A percentile compares a stretch with the other conserved stretches of the same genome.
Conservation (phyloP, 2,113 vertebrate species). For the Varanus salvator region DNA sequence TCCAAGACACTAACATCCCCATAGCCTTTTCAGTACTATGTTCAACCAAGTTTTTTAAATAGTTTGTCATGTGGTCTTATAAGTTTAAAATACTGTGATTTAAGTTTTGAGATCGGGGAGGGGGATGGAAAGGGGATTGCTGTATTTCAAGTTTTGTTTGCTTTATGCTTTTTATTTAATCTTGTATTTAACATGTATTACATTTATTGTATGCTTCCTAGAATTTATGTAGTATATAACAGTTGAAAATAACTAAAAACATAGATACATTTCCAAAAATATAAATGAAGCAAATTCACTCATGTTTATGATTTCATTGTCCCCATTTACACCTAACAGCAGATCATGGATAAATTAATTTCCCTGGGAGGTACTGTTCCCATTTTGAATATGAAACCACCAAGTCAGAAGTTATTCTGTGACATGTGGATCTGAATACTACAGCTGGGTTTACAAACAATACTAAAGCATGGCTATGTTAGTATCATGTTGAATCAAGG, state of each 20-base stretch:
- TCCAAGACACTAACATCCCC: background rate
- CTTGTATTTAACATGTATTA: no score
- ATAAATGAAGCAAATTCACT: background rate
- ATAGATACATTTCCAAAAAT: background rate
- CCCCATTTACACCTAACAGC: no score
- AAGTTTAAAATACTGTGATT: background rate
- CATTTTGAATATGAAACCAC: no score
- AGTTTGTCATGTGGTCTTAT: background rate
- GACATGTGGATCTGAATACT: background rate
- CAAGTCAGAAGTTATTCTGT: no score
- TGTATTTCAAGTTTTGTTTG: background rate
- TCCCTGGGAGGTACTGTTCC: no score
- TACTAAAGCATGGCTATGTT: background rate
- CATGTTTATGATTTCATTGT: background rate
- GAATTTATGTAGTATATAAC: no score
- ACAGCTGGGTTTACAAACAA: background rate
- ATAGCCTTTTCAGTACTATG: background rate
- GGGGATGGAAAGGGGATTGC: background rate
- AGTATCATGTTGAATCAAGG: background rate
- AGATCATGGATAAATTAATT: no score
- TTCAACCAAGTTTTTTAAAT: background rate
- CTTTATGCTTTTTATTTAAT: no score
- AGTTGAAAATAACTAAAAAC: no score
- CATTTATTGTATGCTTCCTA: no score
- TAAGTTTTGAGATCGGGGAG: background rate